phyloP scores from a whole-genome alignment of 2,888 invertebrate genomes.

The Zelleria hepariella region DNA sequence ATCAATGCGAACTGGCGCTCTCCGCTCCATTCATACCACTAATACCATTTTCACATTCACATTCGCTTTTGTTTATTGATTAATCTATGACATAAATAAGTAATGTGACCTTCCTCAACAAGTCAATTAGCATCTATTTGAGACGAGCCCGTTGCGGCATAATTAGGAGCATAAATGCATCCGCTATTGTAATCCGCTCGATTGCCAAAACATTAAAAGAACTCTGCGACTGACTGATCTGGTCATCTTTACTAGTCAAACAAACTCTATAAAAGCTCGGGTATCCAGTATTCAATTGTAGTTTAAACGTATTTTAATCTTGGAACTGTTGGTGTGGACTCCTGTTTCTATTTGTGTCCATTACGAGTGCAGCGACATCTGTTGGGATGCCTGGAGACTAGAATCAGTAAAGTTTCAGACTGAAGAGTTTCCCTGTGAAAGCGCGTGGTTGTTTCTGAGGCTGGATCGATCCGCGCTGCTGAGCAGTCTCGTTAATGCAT shows the following conservation, averaged over 20 bases:
- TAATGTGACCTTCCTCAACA: background rate
- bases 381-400: background rate
- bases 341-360: background rate
- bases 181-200: background rate
- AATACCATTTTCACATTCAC: background rate
- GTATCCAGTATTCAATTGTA: background rate
- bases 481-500: background rate
- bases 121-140: background rate
- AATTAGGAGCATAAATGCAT: background rate
- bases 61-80: background rate
- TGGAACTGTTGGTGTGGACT: background rate
- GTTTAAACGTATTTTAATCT: background rate
- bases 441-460: background rate
- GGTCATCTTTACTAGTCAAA: background rate
- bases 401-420: background rate
- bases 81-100: no score
- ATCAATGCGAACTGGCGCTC: no score
- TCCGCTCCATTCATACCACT: no score
- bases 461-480: background rate
- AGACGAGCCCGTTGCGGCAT: background rate
- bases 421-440: background rate
- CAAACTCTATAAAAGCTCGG: background rate
- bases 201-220: background rate
- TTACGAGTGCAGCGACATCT: background rate
- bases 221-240: background rate